These are phyloP conservation scores for Aphrocallistes beatrix DNA, from an alignment of 37 sponge, comb jelly and placozoan genomes.

Conservation along the genomic window DNA sequence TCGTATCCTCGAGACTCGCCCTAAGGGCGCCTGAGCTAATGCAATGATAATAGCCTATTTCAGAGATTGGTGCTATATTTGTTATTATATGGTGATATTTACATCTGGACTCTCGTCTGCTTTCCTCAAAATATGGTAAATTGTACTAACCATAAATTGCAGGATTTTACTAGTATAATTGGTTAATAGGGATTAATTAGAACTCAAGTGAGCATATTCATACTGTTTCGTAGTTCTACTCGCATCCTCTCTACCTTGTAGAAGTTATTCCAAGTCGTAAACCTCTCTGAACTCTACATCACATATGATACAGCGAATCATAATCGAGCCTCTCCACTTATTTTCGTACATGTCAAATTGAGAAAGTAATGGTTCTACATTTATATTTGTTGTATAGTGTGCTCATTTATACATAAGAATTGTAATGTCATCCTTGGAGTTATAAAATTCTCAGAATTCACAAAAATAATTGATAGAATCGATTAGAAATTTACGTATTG, in stretches of 20 bases:
- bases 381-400: neutral
- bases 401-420: no score
- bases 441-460: neutral
- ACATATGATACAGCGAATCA: neutral
- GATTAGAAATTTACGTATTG: no score
- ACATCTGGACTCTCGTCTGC: no score
- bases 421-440: neutral
- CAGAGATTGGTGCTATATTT: no score
- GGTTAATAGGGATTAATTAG: neutral
- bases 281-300: neutral
- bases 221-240: neutral
- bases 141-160: no score
- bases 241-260: neutral
- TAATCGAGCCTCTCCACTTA: neutral
- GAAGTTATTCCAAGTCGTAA: neutral
- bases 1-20: no score
- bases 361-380: neutral
- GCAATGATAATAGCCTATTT: no score
- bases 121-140: no score
- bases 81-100: no score
- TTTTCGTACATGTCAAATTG: neutral
- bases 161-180: no score
- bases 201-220: neutral
- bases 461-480: no score
- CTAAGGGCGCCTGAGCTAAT: no score